Evolutionary conservation across 1,140 invertebrate genomes (phyloP).

Genomic region (Rhyzopertha dominica): DNA sequence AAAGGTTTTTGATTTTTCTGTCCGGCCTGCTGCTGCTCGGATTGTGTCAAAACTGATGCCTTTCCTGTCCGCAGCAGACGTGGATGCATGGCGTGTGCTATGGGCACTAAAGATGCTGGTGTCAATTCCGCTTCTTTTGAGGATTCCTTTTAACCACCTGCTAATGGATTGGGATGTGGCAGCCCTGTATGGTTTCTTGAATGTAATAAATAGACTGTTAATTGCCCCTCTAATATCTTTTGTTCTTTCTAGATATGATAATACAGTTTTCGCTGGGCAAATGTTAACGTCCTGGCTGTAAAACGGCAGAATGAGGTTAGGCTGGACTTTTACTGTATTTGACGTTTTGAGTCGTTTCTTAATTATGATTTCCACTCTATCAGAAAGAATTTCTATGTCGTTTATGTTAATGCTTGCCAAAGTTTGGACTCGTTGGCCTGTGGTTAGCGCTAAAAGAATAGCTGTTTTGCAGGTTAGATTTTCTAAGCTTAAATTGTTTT

Average conservation of each 20-base stretch:
- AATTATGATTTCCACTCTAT: constrained; percentile 12
- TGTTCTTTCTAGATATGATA: constrained; percentile 1
- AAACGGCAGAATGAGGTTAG: constrained; percentile 11
- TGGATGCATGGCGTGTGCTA: constrained; percentile 30
- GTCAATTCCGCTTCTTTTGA: constrained; percentile 25
- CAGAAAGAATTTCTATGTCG: background rate
- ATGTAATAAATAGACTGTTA: constrained; percentile 23
- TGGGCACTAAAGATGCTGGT: constrained; percentile 23
- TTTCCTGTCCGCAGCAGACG: constrained; percentile 12
- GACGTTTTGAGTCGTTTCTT: constrained; percentile 14
- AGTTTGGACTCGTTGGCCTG: constrained; percentile 11
- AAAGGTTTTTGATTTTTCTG: constrained; percentile 27
- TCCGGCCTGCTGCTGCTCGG: constrained; percentile 30
- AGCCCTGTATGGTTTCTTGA: constrained; percentile 23
- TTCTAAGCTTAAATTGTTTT: constrained; percentile 6
- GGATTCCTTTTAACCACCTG: constrained; percentile 28
- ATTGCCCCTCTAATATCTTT: background rate
- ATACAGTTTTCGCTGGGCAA: background rate
- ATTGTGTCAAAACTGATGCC: constrained; percentile 28
- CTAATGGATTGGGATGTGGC: constrained; percentile 27
- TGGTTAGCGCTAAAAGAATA: constrained; percentile 7
- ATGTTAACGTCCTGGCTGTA: constrained; percentile 2
- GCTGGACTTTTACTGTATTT: constrained; percentile 4
- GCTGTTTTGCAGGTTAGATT: constrained; percentile 8
- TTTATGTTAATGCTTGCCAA: constrained; percentile 8